Conservation (phyloP, 1,140 invertebrate genomes). For the Macrotrachela quadricornifera region DNA sequence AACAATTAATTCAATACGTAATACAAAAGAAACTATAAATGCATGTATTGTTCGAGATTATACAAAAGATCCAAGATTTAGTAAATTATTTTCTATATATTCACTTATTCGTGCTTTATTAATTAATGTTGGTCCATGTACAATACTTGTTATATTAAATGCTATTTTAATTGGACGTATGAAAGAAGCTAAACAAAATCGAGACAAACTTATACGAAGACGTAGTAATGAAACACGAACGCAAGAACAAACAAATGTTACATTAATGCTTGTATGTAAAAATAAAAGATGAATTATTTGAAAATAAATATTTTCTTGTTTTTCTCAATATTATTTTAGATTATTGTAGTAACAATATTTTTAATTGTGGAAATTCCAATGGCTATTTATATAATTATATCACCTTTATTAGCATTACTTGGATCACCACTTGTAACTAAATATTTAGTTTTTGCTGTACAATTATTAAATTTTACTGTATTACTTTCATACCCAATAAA, state of each 20-base stretch:
- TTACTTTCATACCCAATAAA: constrained; percentile 5
- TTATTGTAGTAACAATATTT: not conserved
- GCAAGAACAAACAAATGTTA: not conserved
- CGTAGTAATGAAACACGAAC: not conserved
- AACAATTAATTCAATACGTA: not conserved
- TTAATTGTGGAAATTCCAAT: not conserved
- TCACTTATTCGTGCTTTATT: not conserved
- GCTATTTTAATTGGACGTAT: not conserved
- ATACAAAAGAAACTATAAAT: too few relatives aligned
- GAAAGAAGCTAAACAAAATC: not conserved
- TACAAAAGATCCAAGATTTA: not conserved
- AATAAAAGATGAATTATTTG: not conserved
- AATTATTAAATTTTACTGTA: not conserved
- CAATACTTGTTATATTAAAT: not conserved
- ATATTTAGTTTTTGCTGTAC: too few relatives aligned
- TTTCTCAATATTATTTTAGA: not conserved
- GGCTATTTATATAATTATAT: not conserved
- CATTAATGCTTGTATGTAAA: not conserved
- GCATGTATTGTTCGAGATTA: too few relatives aligned
- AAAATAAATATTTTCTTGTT: not conserved
- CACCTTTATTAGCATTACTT: too few relatives aligned
- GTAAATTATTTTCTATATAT: not conserved
- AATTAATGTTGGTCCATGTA: not conserved
- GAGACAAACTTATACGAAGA: not conserved
- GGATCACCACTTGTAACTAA: too few relatives aligned